phyloP scores from a whole-genome alignment of 2,797 vertebrate species.

The Micropoecilia bifurca region DNA sequence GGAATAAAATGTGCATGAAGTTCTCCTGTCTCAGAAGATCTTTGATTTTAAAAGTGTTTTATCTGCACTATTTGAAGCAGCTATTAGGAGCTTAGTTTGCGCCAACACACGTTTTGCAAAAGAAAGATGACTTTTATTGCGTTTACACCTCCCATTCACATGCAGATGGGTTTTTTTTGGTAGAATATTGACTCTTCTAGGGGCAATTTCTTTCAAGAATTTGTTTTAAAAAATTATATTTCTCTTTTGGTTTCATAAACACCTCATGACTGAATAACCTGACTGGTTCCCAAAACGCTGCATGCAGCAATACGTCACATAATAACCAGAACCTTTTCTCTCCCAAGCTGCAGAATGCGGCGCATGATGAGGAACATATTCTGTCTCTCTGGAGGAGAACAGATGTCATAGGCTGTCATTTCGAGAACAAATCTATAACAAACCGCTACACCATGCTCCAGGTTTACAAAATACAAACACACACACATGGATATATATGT shows the following conservation, averaged over 20 bases:
- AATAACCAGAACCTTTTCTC: constrained; percentile 24
- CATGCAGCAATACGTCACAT: neutral
- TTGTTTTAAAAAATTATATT: neutral
- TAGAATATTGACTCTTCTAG: neutral
- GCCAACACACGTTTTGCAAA: neutral
- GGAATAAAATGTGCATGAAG: neutral
- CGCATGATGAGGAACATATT: constrained; percentile 67
- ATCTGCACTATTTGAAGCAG: neutral
- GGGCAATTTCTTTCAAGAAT: neutral
- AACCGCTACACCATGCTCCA: constrained; percentile 68
- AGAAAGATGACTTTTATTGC: neutral
- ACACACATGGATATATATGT: constrained; percentile 41
- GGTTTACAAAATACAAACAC: constrained; percentile 59
- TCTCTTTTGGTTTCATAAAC: neutral
- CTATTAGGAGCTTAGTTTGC: neutral
- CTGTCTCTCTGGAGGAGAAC: constrained; percentile 53
- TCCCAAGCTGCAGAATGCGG: constrained; percentile 28
- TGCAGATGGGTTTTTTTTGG: neutral
- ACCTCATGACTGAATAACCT: neutral
- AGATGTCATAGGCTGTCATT: constrained; percentile 71
- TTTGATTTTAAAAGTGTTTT: neutral
- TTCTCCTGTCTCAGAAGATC: neutral
- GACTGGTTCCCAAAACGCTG: neutral
- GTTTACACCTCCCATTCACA: neutral
- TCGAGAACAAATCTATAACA: constrained; percentile 74